Base-by-base conservation (phyloP, 2,797 vertebrate species). In the Lepus townsendii region DNA sequence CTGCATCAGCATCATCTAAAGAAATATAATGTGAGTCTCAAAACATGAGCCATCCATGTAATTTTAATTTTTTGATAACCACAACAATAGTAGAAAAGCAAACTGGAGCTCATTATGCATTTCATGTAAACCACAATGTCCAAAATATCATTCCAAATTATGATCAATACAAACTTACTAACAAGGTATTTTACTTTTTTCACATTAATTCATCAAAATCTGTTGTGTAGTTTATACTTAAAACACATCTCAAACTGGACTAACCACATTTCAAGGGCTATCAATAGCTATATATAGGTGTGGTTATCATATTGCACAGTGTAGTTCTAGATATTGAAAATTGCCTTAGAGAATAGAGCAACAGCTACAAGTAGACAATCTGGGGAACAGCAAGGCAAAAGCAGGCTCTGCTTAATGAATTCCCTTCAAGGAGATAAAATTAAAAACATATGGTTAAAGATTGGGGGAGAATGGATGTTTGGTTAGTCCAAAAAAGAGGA, bases 1-100 rank as follows among this genome's bases (percentile, higher is more conserved):
- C 20, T n/a, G 65, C 27, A 63, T 19, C 1, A 76, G 27, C 16
- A 72, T 10, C 87, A 82, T 17, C 19, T 32, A 92, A 89, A 79
- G 42, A 83, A 80, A 77, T 11, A 54, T 6, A n/a, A 57, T 22
- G 11, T 62, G 3, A 82, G 1, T 17, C 50, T 66, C 63, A 71
- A 73, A 75, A 62, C 27, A 47, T 76, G 7, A 91, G 52, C 6
- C 22, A 75, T 24, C 20, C 69, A 30, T 6, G 1, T 52, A 76
- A 54, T 79, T 87, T 90, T 71, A 79, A 42, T 16, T n/a, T 93
- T 75, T 80, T 71, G 62, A 17, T 32, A 89, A 86, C 17, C 22
- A 66, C 14, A 84, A 80, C 5, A 42, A 62, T 90, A 90, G 3
- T 22, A 30, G 63, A 75, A 38, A 47, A 11, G 2, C 12, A 91